These are phyloP conservation scores for Spondyliosoma cantharus DNA, from an alignment of 2,797 vertebrate species.

Conservation along the genomic window DNA sequence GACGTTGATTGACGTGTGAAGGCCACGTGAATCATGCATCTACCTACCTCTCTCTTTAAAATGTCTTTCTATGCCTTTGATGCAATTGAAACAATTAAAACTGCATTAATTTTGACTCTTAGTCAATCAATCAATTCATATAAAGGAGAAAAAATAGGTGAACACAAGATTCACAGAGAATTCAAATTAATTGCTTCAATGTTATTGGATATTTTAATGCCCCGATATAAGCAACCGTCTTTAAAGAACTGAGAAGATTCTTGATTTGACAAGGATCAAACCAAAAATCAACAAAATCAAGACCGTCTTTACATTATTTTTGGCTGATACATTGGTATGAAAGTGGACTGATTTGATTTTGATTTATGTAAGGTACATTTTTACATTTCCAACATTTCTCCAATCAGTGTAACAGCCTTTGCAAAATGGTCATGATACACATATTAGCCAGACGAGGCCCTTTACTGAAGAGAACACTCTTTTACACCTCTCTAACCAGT, in stretches of 20 bases:
- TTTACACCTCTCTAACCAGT: neutral
- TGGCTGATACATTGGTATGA: neutral
- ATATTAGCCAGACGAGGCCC: neutral
- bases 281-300: neutral
- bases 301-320: neutral
- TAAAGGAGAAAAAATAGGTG: neutral
- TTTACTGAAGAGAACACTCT: neutral
- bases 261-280: neutral
- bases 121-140: too few species aligned
- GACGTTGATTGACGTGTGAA: too few species aligned
- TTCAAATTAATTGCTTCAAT: too few species aligned
- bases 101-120: too few species aligned
- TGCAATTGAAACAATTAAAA: too few species aligned
- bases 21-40: too few species aligned
- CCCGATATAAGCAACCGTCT: neutral
- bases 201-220: neutral
- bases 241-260: neutral
- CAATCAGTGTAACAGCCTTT: neutral
- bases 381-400: neutral
- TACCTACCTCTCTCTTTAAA: too few species aligned
- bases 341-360: neutral
- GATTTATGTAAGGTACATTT: neutral
- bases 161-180: neutral
- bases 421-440: neutral
- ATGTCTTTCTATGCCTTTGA: too few species aligned